Conservation (phyloP, 1,140 invertebrate species). For the Neoseiulus cucumeris region DNA sequence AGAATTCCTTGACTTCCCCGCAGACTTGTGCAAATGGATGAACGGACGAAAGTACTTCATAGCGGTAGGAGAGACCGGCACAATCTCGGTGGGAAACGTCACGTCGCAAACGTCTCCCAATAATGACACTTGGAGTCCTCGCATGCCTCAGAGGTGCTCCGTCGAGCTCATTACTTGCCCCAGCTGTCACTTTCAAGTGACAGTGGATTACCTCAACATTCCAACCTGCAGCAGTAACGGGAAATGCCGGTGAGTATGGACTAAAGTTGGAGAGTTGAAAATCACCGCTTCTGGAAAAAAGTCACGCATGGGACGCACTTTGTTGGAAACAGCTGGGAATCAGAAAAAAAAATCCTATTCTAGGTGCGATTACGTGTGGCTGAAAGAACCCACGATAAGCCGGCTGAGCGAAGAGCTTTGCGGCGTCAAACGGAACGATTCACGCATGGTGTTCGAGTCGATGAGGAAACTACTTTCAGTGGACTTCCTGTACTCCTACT, state of each 20-base stretch:
- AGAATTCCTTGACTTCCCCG: background rate
- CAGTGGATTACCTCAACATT: constrained; percentile 33
- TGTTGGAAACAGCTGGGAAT: background rate
- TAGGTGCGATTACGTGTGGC: constrained; percentile 44
- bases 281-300: no score
- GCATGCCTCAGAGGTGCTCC: constrained; percentile 29
- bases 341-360: constrained; percentile 12
- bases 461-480: constrained; percentile 40
- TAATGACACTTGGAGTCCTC: background rate
- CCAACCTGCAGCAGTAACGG: constrained; percentile 18
- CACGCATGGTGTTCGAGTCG: constrained; percentile 36
- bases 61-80: constrained; percentile 16
- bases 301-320: no score
- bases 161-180: constrained; percentile 47
- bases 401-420: constrained; percentile 30
- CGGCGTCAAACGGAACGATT: constrained; percentile 14
- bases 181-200: constrained; percentile 42
- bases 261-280: no score
- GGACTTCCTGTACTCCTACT: constrained; percentile 38
- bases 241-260: constrained; percentile 14
- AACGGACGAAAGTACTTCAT: constrained; percentile 18
- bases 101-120: background rate
- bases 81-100: constrained; percentile 16
- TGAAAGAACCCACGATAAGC: constrained; percentile 43
- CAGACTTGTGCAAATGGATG: constrained; percentile 18